phyloP scores from a whole-genome alignment of 1,140 invertebrate species.

The Drosophila nikananu region DNA sequence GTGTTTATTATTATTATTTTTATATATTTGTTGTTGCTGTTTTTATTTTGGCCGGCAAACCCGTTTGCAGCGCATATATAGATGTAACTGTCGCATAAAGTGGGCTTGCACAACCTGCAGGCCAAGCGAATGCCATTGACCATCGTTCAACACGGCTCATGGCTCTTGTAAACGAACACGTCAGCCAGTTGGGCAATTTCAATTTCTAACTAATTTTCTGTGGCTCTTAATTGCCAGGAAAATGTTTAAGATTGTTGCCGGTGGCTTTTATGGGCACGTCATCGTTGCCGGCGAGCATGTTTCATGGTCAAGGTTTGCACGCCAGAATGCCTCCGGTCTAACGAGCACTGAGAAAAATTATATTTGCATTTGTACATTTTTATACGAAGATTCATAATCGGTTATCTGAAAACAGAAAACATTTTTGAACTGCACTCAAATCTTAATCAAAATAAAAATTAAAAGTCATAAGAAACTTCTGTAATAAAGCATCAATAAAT shows the following conservation, averaged over 20 bases:
- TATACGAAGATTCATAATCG: not conserved
- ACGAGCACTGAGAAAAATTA: constrained; percentile 25
- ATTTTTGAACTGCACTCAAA: not conserved
- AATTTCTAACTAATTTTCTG: constrained; percentile 73
- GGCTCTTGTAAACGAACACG: constrained; percentile 16
- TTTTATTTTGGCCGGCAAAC: constrained; percentile 36
- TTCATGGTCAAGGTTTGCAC: constrained; percentile 77
- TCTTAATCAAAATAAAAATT: not conserved
- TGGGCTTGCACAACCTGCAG: constrained; percentile 35
- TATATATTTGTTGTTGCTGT: not conserved
- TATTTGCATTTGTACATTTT: not conserved
- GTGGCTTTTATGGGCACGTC: constrained; percentile 58
- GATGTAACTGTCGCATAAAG: constrained; percentile 65
- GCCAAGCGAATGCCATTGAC: constrained; percentile 65
- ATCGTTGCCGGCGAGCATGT: constrained; percentile 35
- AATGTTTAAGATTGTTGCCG: constrained; percentile 59
- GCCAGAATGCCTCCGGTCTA: constrained; percentile 59
- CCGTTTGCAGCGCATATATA: constrained; percentile 56
- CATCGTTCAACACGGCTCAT: constrained; percentile 29
- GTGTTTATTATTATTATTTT: constrained; percentile 36
- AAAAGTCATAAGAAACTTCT: not conserved
- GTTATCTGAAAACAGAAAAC: not conserved
- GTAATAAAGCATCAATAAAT: not conserved
- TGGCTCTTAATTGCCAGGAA: constrained; percentile 66
- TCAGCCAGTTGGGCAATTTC: constrained; percentile 61